Evolutionary conservation across 2,888 invertebrate genomes (phyloP).

Genomic region (Biston betularia): DNA sequence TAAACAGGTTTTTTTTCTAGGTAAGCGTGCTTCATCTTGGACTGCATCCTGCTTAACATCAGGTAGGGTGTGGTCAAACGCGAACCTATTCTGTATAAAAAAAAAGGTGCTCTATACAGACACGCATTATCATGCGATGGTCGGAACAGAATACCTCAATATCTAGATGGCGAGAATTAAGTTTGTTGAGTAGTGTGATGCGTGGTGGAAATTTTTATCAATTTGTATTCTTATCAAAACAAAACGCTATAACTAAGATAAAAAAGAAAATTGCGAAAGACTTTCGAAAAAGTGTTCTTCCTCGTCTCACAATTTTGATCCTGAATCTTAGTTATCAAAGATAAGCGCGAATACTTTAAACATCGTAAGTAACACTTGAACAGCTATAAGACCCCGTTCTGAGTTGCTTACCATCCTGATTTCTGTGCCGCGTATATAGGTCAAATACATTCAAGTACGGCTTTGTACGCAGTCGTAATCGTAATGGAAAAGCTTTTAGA

Average conservation of each 20-base stretch:
- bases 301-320: constrained; percentile 3
- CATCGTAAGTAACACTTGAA: constrained; percentile 13
- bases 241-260: not conserved
- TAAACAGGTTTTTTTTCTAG: too few relatives aligned
- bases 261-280: not conserved
- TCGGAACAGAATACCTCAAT: too few relatives aligned
- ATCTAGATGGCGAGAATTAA: too few relatives aligned
- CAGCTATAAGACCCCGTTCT: constrained; percentile 15
- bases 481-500: constrained; percentile 36
- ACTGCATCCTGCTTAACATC: too few relatives aligned
- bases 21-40: too few relatives aligned
- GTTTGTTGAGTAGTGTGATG: too few relatives aligned
- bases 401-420: constrained; percentile 25
- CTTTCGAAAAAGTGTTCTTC: not conserved
- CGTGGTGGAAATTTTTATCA: not conserved
- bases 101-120: too few relatives aligned
- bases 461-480: constrained; percentile 30
- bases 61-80: too few relatives aligned
- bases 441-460: constrained; percentile 34
- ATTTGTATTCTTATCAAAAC: not conserved
- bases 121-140: too few relatives aligned
- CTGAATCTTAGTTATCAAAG: constrained; percentile 1
- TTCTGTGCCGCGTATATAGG: constrained; percentile 30
- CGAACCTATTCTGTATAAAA: too few relatives aligned
- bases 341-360: constrained; percentile 12